phyloP scores from a whole-genome alignment of 2,888 invertebrate genomes.

The Coelogynopora nodosa region DNA sequence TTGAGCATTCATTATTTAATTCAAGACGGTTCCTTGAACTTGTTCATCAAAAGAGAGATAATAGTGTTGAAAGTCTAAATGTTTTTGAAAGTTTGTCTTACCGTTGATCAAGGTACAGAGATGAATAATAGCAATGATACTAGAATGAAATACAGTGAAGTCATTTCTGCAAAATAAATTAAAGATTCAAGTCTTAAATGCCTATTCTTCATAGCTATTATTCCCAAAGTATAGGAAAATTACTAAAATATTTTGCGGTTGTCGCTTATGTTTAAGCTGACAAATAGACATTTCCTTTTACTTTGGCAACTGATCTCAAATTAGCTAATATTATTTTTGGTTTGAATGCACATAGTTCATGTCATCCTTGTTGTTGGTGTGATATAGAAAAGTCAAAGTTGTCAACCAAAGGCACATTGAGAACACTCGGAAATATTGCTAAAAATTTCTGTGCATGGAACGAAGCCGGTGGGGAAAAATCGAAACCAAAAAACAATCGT shows the following conservation, averaged over 20 bases:
- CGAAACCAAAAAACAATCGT: not conserved
- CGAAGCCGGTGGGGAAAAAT: not conserved
- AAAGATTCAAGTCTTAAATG: conserved; percentile 18
- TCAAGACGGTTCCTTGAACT: too few relatives aligned
- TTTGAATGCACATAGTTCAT: not conserved
- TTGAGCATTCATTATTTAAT: not conserved
- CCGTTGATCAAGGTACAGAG: too few relatives aligned
- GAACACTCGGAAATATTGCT: not conserved
- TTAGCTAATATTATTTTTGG: conserved; percentile 21
- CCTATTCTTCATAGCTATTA: not conserved
- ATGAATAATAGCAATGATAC: too few relatives aligned
- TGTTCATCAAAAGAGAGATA: too few relatives aligned
- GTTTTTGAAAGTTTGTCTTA: not conserved
- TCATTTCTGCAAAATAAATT: not conserved
- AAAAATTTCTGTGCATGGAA: not conserved
- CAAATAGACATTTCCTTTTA: not conserved
- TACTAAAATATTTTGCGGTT: not conserved
- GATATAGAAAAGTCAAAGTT: not conserved
- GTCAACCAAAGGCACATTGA: not conserved
- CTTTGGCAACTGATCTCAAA: not conserved
- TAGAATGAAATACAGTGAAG: not conserved
- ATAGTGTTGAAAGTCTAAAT: not conserved
- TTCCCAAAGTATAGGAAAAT: not conserved
- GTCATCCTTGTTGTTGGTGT: conserved; percentile 1
- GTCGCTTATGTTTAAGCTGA: not conserved